Percentiles rank a stretch among this genome's conserved stretches.
Evolutionary conservation across 2,888 invertebrate genomes (phyloP).

Genomic region (Pollenia amentaria): DNA sequence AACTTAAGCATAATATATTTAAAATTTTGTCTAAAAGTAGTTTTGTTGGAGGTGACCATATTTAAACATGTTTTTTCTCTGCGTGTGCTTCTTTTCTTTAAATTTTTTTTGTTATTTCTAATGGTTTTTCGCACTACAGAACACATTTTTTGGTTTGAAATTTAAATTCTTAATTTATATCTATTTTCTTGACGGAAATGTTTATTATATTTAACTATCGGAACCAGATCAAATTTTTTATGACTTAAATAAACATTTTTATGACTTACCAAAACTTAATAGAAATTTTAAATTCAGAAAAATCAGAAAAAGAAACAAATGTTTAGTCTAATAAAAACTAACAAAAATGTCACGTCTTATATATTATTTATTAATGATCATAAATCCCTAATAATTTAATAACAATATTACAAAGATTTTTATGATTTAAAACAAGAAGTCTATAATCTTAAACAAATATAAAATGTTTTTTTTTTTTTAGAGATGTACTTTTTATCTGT

Average conservation of each 20-base stretch:
- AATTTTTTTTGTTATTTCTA: no score
- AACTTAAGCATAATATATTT: no score
- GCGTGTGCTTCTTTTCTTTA: no score
- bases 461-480: neutral
- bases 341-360: conserved; percentile 51
- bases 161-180: conserved; percentile 39
- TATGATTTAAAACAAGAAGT: neutral
- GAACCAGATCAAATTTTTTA: conserved; percentile 49
- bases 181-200: conserved; percentile 33
- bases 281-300: neutral
- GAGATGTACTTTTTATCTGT: no score
- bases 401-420: conserved; percentile 25
- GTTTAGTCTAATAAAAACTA: neutral
- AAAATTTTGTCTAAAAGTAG: no score
- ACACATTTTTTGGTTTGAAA: conserved; percentile 11
- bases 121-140: neutral
- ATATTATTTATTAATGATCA: conserved; percentile 14
- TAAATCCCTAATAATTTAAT: conserved; percentile 57
- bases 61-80: no score
- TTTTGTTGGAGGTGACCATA: no score
- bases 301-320: neutral
- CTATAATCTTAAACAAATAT: neutral
- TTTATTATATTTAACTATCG: conserved; percentile 37
- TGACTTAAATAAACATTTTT: conserved; percentile 36
- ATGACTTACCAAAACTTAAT: neutral